Evolutionary conservation across 23 tunicate genomes (phyloP), one percentile per base, ranked within the genome.

Genomic region (Trididemnum miniatum): DNA sequence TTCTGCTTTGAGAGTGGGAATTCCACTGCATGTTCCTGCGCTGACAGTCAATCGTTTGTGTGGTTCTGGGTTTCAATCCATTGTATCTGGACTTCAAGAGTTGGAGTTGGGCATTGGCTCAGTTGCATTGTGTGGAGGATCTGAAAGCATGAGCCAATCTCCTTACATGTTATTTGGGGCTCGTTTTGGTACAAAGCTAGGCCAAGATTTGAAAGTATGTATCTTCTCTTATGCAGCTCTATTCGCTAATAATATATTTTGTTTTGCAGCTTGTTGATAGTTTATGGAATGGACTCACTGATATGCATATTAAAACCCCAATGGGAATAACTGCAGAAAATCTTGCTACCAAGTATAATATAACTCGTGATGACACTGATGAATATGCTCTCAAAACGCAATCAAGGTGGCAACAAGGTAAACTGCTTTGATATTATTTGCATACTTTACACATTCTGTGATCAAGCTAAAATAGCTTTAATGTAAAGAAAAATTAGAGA

Each of bases 321-420:
- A 96, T 96, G 99, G 99, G 99, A 32, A 83, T 96, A 7, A 96
- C 99, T 1, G 99, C 99, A 25, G 99, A 96, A 69, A 96, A 96
- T 77, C 87, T 96, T 4, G 99, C 99, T 23, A 76, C 35, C 15
- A 87, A 91, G 34, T 96, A 96, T 77, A 84, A 87, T 1, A 74
- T 96, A 22, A 79, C 99, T 0, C 35, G 92, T 35, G 97, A 92
- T 59, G 99, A 96, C 33, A 85, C 91, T 3, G 96, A 96, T 63
- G 50, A 65, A 1, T 92, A 92, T 85, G 99, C 99, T 18, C 12
- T 74, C 22, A 79, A 67, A 24, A 92, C 99, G n/a, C 99, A 96
- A 77, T 51, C 54, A 33, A 50, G 97, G 24, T 96, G 99, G 99
- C 84, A 88, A 12, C 89, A 88, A 88, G 98, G 98, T 93, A 54